Base-by-base conservation (phyloP, 2,888 invertebrate genomes). In the Drosophila helvetica region DNA sequence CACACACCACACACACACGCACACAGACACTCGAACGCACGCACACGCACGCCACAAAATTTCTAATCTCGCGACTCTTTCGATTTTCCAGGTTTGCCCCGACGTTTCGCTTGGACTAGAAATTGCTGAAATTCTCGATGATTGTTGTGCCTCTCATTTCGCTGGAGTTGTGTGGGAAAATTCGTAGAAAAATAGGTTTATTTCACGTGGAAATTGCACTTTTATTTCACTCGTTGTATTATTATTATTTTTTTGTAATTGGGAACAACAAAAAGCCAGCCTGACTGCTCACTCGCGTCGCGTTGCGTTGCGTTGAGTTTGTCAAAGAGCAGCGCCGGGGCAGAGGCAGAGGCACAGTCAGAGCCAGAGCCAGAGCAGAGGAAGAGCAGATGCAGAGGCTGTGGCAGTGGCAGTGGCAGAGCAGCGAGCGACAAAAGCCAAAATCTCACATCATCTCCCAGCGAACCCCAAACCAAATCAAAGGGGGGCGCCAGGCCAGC, bases 401-500 rank as follows among this genome's bases (percentile, higher is more conserved):
- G 52, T 12, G 33, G 33, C 33, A 12, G 33, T 30, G 27, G 27
- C 30, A 4, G 30, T 33, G 33, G 33, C 33, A 38, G 38, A 38
- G 75, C 77, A 76, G 77, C 77, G 79, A 88, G 88, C 89, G 82
- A 86, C 87, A 90, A 89, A 85, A 87, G 86, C 86, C 90, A 90
- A 89, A 89, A 88, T 89, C 81, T 86, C 87, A 78, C 87, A 83
- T 57, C 79, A 77, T 74, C 81, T 81, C 86, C 75, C 86, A 78
- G 80, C 74, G 79, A 69, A 58, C 69, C 57, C 74, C 75, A 81
- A 65, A 78, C 65, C 79, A 78, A 67, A 74, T 77, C 60, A 43
- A n/a, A 38, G n/a, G 38, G 38, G 38, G 38, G 15, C 1, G 15
- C 15, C 38, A 38, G 38, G 38, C 38, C 38, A 38, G 38, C 38